Conservation (phyloP, 2,797 vertebrate species). For the Adrianichthys oophorus region DNA sequence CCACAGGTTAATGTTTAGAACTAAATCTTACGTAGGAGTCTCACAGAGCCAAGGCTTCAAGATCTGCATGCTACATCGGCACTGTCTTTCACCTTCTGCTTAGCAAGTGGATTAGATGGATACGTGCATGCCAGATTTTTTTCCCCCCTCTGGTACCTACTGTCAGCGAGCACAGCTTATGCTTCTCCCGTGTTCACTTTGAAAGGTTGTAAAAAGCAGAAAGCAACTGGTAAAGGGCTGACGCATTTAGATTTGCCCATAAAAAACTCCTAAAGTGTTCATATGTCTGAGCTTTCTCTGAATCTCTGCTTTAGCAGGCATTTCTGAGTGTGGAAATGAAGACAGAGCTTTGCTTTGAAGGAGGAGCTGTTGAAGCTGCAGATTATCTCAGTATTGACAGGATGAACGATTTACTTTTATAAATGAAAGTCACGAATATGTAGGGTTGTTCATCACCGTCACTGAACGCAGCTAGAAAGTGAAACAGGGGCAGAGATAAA, state of each 20-base stretch:
- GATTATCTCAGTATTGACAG: neutral
- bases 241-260: neutral
- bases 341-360: no score
- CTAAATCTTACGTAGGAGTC: slow-evolving; percentile 30
- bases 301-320: neutral
- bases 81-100: slow-evolving; percentile 35
- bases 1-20: slow-evolving; percentile 34
- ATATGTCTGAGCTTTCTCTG: neutral
- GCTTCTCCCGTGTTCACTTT: neutral
- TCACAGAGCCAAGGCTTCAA: slow-evolving; percentile 14
- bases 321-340: no score
- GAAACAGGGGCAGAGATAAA: no score
- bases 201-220: neutral
- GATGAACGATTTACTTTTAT: neutral
- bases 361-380: no score
- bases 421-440: neutral
- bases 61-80: slow-evolving; percentile 25
- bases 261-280: slow-evolving; percentile 1
- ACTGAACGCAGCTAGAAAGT: no score
- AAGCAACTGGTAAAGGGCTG: neutral
- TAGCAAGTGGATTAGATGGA: slow-evolving; percentile 20
- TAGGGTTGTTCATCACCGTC: no score
- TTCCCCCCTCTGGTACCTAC: slow-evolving; percentile 6
- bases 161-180: slow-evolving; percentile 1
- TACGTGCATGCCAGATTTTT: slow-evolving; percentile 10